A percentile compares a stretch with the other conserved stretches of the same genome.
Evolutionary conservation across 2,113 vertebrate genomes (phyloP).

Genomic region (Neolamprologus ventralis): DNA sequence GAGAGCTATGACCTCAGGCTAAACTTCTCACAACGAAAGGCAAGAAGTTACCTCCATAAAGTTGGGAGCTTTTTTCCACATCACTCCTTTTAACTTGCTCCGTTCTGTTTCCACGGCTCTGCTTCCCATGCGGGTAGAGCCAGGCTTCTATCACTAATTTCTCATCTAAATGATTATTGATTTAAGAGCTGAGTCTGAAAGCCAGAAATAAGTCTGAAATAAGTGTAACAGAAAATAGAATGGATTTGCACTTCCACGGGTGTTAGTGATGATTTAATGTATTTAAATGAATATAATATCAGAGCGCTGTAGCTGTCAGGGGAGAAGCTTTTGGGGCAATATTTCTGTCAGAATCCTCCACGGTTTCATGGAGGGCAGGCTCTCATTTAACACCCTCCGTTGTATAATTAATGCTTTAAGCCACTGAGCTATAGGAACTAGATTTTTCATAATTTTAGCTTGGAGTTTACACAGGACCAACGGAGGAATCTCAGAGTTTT

Average conservation of each 20-base stretch:
- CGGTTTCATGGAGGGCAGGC: slow-evolving; percentile 45
- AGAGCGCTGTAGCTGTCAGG: slow-evolving; percentile 27
- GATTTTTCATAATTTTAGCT: slow-evolving; percentile 42
- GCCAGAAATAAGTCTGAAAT: slow-evolving; percentile 51
- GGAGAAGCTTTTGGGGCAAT: slow-evolving; percentile 49
- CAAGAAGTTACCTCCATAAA: background rate
- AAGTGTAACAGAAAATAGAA: slow-evolving; percentile 54
- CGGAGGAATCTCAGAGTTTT: background rate
- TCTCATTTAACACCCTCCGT: slow-evolving; percentile 50
- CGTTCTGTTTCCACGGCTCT: background rate
- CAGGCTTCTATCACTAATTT: slow-evolving; percentile 58
- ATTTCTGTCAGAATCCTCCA: slow-evolving; percentile 61
- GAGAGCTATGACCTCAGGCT: background rate
- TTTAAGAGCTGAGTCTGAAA: slow-evolving; percentile 40
- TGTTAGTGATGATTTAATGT: slow-evolving; percentile 58
- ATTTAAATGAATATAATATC: slow-evolving; percentile 65
- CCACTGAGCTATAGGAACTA: slow-evolving; percentile 37
- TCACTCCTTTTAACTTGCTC: background rate
- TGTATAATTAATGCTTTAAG: slow-evolving; percentile 64
- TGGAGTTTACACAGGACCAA: background rate
- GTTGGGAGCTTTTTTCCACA: background rate
- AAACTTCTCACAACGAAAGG: background rate
- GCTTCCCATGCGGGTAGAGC: slow-evolving; percentile 23
- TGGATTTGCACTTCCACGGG: slow-evolving; percentile 50
- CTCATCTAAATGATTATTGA: slow-evolving; percentile 68